Percentiles rank a stretch among this genome's conserved stretches.
phyloP scores from a whole-genome alignment of 2,888 invertebrate species.

The Schizaphis graminum region DNA sequence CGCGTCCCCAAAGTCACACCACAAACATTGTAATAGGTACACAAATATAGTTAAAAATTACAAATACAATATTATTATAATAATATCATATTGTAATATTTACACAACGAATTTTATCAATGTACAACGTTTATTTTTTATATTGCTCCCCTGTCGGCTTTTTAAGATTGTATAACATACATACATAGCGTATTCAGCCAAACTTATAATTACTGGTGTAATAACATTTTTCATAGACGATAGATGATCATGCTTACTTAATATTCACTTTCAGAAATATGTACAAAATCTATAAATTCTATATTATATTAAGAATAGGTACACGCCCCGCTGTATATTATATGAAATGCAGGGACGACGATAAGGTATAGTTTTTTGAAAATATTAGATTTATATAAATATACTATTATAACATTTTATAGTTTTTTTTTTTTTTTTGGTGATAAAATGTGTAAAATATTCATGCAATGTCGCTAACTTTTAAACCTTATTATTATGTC shows the following conservation, averaged over 20 bases:
- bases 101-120: neutral
- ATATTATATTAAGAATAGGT: neutral
- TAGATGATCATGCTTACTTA: neutral
- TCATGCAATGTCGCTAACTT: neutral
- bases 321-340: neutral
- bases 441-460: neutral
- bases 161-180: neutral
- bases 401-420: neutral
- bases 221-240: neutral
- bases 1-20: conserved; percentile 1
- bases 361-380: neutral
- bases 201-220: neutral
- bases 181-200: neutral
- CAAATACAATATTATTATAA: neutral
- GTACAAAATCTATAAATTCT: neutral
- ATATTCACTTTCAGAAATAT: neutral
- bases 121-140: neutral
- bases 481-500: neutral
- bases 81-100: neutral
- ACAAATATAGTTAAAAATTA: neutral
- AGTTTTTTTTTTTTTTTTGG: neutral
- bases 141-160: neutral
- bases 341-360: neutral
- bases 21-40: neutral
- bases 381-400: neutral